Evolutionary conservation across 37 sponge, comb jelly and placozoan genomes (phyloP), one percentile per base, ranked within the genome.

Genomic region (Diacarnus erythraeanus): DNA sequence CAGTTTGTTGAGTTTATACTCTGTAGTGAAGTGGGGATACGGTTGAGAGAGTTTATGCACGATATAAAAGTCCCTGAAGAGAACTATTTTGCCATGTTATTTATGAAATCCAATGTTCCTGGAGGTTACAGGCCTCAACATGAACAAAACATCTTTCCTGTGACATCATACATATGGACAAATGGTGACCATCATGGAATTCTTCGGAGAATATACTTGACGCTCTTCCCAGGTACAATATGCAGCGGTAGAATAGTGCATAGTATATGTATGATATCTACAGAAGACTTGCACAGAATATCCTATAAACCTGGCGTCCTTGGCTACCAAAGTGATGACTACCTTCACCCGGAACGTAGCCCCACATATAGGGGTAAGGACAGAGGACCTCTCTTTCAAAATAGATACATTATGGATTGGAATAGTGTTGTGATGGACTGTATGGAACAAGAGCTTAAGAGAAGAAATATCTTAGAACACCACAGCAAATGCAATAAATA

Each of bases 21-120:
- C 10, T 65, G 25, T 34, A 42, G 47, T 38, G 6, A 68, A 33
- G 51, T 9, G 33, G 80, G 57, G 18, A 68, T 70, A 12, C 38
- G 6, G 4, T 4, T 79, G 31, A 47, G 80, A 34, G 35, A 69
- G 27, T 79, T 56, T 42, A 10, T 79, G 25, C 47, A 67, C n/a
- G 80, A 79, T 12, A 54, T 69, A 47, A 34, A 36, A 66, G 54
- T 69, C 37, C 80, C 80, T 2, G 80, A 79, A 29, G 80, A 79
- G 26, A 34, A 69, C 8, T 47, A 69, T 36, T 60, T n/a, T 25
- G n/a, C 61, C 61, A 60, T 25, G 61, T 25, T 60, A 25, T 60
- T 60, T 25, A 60, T 60, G 61, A 6, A 60, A 60, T 5, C 9
- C 4, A 25, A 25, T 60, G 61, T 60, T 20, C 61, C 61, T 21